These are phyloP conservation scores for Anarhynchus alexandrinus DNA, from an alignment of 2,113 vertebrate species.

Conservation along the genomic window DNA sequence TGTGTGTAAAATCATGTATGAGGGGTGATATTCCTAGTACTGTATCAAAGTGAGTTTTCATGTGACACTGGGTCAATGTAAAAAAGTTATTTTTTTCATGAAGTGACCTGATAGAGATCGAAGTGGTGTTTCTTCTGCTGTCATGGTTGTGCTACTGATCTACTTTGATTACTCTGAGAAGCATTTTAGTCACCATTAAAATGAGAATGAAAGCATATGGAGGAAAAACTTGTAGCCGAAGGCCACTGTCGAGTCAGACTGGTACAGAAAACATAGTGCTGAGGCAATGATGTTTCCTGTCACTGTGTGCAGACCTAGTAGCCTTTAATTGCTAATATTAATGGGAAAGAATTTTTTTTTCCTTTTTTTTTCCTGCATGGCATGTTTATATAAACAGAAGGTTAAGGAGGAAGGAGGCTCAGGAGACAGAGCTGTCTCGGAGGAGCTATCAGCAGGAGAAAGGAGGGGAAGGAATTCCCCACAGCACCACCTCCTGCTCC, in stretches of 20 bases:
- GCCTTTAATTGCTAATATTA: not conserved
- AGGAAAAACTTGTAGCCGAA: not conserved
- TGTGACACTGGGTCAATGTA: accelerated
- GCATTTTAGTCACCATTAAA: not conserved
- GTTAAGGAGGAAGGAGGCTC: not conserved
- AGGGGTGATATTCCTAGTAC: not conserved
- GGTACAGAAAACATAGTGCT: not conserved
- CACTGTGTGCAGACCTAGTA: not conserved
- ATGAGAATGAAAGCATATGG: not conserved
- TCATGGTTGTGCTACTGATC: not conserved
- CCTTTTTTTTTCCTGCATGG: not conserved
- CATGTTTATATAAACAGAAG: not conserved
- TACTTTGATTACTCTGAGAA: not conserved
- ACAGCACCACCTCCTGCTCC: not conserved
- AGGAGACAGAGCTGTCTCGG: not conserved
- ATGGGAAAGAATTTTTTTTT: not conserved
- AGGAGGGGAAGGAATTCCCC: not conserved
- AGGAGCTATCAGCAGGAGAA: not conserved
- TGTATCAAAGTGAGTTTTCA: not conserved
- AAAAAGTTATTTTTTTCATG: not conserved
- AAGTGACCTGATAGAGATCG: accelerated
- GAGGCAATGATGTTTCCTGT: not conserved
- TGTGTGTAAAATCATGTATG: not conserved
- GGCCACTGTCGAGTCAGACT: not conserved
- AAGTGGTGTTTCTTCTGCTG: not conserved